phyloP scores from a whole-genome alignment of 2,797 vertebrate genomes.

The Gymnoscopelus microlampas region DNA sequence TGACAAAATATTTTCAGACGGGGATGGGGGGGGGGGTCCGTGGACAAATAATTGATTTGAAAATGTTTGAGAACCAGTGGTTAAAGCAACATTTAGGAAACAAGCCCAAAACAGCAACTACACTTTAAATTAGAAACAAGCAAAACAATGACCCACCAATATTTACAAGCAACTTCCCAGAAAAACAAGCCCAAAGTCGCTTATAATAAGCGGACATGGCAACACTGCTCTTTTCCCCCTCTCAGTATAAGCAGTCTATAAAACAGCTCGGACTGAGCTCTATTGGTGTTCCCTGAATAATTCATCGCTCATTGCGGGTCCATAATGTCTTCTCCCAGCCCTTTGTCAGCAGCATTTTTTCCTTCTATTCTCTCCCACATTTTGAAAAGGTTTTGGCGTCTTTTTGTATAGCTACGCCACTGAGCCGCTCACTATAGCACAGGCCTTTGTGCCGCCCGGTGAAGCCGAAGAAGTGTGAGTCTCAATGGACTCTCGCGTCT shows the following conservation, averaged over 20 bases:
- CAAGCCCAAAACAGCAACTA: too few relatives aligned
- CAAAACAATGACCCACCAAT: too few relatives aligned
- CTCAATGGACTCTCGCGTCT: conserved; percentile 97
- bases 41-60: too few relatives aligned
- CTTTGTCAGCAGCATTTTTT: conserved; percentile 93
- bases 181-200: too few relatives aligned
- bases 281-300: conserved; percentile 96
- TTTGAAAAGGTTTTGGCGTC: conserved; percentile 95
- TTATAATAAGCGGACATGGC: too few relatives aligned
- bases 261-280: conserved; percentile 87
- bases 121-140: too few relatives aligned
- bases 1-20: too few relatives aligned
- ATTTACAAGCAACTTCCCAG: too few relatives aligned
- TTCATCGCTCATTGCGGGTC: conserved; percentile 99
- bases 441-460: conserved; percentile 89
- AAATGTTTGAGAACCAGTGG: too few relatives aligned
- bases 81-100: too few relatives aligned
- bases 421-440: conserved; percentile 90
- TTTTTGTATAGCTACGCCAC: conserved; percentile 88
- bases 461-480: conserved; percentile 97
- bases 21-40: too few relatives aligned
- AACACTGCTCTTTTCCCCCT: conserved; percentile 39
- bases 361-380: conserved; percentile 93
- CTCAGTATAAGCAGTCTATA: conserved; percentile 87
- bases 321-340: conserved; percentile 97